Evolutionary conservation across 2,888 invertebrate genomes (phyloP), one percentile per base, ranked within the genome.

Genomic region (Venustoraphidia nigricollis): DNA sequence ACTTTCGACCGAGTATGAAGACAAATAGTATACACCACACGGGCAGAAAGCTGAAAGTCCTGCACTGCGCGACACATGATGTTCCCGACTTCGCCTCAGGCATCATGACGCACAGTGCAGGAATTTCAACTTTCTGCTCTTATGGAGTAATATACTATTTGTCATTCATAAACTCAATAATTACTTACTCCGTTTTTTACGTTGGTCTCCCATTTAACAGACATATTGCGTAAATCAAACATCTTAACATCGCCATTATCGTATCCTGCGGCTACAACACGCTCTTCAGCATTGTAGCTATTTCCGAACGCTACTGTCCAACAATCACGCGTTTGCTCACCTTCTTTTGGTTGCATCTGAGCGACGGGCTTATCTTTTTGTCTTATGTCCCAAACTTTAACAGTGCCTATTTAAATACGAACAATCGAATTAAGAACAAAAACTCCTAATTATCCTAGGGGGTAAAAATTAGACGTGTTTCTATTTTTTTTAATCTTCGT

Each of bases 191-290:
- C 95, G 72, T 94, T 94, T 62, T 87, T 89, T 41, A 94, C 69
- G 64, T 93, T 91, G 45, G 84, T 84, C 61, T 95, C 93, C 94
- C 94, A 96, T 59, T 81, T 71, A 0, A 93, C 67, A 0, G 79
- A 71, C 83, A 94, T 87, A 6, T 79, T 79, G 51, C 83, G 76
- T 34, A 96, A 70, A 64, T 96, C 94, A 63, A 91, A 95, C 68
- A 96, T 76, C 67, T 95, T 96, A 2, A 96, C 66, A 61, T 96
- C 96, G 0, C 96, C 96, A 64, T 96, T 96, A 61, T 96, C 95
- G 60, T 94, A 96, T 1, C 96, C 96, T 9, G 94, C 89, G 34
- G 82, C 85, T 0, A 96, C 81, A 48, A 86, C 74, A 49, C 95
- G 75, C 58, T 96, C 94, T 34, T 84, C 76, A 42, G 83, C 79